phyloP scores from a whole-genome alignment of 2,888 invertebrate genomes.

The Trachelus tabidus region DNA sequence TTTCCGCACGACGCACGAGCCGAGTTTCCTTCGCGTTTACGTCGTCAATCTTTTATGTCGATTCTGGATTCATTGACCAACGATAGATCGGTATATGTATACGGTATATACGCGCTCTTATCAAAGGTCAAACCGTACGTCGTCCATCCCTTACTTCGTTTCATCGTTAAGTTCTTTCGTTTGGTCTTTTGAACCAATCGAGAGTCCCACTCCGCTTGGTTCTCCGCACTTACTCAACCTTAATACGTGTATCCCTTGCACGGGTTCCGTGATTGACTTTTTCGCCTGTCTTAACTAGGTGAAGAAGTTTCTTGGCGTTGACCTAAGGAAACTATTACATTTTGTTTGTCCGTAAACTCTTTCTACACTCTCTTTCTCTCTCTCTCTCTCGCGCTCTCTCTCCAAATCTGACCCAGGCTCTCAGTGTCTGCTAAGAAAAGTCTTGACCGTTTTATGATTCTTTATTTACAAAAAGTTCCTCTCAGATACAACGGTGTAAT shows the following conservation, averaged over 20 bases:
- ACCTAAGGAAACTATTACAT: background rate
- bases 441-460: background rate
- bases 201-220: background rate
- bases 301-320: background rate
- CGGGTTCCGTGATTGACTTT: background rate
- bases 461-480: background rate
- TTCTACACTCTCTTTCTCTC: constrained; percentile 14
- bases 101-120: background rate
- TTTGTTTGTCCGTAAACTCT: constrained; percentile 12
- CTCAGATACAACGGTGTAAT: too few species aligned
- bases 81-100: background rate
- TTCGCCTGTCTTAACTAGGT: background rate
- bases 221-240: background rate
- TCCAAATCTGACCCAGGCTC: background rate
- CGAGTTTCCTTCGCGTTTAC: constrained; percentile 16
- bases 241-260: background rate
- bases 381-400: constrained; percentile 10
- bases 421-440: background rate
- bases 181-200: background rate
- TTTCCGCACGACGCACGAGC: background rate
- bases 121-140: background rate
- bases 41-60: constrained; percentile 45
- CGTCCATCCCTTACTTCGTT: background rate
- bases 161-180: background rate
- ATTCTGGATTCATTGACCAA: constrained; percentile 41